Conservation (phyloP, 2,113 vertebrate genomes). For the Chamaetylas fuelleborni region DNA sequence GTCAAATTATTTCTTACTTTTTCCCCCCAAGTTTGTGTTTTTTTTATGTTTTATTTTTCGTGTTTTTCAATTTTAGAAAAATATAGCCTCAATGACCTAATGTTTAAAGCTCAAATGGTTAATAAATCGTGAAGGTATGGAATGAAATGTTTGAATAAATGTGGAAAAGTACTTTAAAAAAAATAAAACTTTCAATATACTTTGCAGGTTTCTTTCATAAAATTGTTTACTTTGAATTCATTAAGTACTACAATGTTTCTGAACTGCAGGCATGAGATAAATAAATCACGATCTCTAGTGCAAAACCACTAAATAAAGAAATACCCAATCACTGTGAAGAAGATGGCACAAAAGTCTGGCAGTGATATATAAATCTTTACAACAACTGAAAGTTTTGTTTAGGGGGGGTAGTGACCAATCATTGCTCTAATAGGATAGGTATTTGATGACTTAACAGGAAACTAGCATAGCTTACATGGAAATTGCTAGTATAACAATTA, state of each 20-base stretch:
- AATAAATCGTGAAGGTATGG: neutral
- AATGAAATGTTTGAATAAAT: neutral
- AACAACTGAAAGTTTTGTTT: neutral
- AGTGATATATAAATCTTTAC: neutral
- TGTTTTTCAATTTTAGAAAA: neutral
- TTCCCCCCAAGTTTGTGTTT: too few species aligned
- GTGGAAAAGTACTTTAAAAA: neutral
- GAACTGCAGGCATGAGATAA: neutral
- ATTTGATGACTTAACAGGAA: slow-evolving; percentile 17
- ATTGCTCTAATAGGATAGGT: neutral
- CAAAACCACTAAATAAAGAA: neutral
- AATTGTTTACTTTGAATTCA: neutral
- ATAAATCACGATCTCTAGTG: neutral
- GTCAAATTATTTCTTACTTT: neutral
- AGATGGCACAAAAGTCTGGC: neutral
- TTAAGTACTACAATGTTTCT: neutral
- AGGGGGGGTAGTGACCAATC: neutral
- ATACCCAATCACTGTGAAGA: neutral
- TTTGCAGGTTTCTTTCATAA: neutral
- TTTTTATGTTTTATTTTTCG: neutral
- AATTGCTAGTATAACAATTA: neutral
- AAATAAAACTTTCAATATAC: neutral
- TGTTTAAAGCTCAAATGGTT: neutral
- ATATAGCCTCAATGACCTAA: neutral
- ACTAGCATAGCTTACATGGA: neutral